Percentiles rank a stretch among this genome's conserved stretches.
These are phyloP conservation scores for Gymnoscelis rufifasciata DNA, from an alignment of 2,888 invertebrate genomes.

Conservation along the genomic window DNA sequence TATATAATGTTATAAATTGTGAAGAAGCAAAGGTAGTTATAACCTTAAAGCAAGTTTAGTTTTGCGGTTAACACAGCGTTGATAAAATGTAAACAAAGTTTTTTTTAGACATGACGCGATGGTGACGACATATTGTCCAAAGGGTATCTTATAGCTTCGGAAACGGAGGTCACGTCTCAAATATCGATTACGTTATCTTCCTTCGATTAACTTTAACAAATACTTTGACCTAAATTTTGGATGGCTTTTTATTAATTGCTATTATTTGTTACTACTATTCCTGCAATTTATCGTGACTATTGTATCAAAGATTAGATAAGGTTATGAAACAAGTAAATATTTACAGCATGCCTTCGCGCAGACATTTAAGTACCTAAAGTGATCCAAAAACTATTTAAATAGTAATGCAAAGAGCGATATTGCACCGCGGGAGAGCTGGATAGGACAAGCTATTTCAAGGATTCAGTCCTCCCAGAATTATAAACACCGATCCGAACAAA, in stretches of 20 bases:
- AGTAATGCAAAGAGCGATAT: constrained; percentile 7
- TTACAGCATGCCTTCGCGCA: background rate
- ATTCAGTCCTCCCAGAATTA: constrained; percentile 2
- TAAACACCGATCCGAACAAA: background rate
- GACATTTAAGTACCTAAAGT: background rate
- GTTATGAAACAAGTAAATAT: constrained; percentile 6
- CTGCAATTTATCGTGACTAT: background rate
- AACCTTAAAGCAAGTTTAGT: background rate
- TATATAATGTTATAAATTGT: too few relatives aligned
- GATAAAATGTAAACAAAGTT: constrained; percentile 32
- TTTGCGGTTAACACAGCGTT: constrained; percentile 23
- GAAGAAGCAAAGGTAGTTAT: too few relatives aligned
- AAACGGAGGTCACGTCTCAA: constrained; percentile 33
- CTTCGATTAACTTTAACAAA: background rate
- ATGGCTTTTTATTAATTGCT: background rate
- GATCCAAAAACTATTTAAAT: background rate
- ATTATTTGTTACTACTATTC: background rate
- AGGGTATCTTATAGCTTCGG: constrained; percentile 31
- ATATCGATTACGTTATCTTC: constrained; percentile 35
- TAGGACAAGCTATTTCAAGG: constrained; percentile 13
- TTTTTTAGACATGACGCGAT: constrained; percentile 40
- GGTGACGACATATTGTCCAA: constrained; percentile 29
- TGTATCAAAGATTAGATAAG: constrained; percentile 15
- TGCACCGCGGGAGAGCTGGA: constrained; percentile 16
- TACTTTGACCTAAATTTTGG: background rate